phyloP scores from a whole-genome alignment of 2,888 invertebrate species.

The Nomada fucata region DNA sequence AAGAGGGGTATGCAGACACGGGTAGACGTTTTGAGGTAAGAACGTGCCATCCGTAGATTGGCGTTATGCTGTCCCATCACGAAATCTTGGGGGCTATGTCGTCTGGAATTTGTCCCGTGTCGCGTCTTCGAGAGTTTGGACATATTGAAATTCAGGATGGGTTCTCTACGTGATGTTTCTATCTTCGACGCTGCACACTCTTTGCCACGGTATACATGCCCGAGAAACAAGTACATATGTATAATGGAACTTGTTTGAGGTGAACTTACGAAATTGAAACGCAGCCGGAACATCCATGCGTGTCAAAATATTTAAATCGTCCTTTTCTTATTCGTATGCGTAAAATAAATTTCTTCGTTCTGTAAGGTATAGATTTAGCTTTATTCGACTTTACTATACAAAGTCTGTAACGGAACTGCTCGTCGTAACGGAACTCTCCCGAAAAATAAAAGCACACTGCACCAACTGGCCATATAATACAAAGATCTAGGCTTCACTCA shows the following conservation, averaged over 20 bases:
- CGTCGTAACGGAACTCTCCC: too few relatives aligned
- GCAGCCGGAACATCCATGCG: background rate
- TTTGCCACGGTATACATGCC: conserved; percentile 6
- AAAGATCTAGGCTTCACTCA: too few relatives aligned
- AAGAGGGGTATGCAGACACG: background rate
- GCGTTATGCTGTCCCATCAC: conserved; percentile 24
- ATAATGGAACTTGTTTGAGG: conserved; percentile 6
- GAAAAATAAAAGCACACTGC: too few relatives aligned
- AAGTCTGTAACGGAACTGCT: too few relatives aligned
- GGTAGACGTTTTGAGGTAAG: conserved; percentile 22
- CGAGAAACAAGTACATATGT: conserved; percentile 16
- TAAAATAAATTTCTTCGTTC: background rate
- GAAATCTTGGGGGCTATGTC: conserved; percentile 41
- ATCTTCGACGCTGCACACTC: conserved; percentile 5
- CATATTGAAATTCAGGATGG: conserved; percentile 58
- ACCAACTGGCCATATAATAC: too few relatives aligned
- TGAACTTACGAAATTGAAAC: conserved; percentile 6
- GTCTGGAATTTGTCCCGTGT: conserved; percentile 52
- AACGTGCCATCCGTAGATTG: conserved; percentile 10
- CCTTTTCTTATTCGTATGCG: background rate
- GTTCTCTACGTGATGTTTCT: conserved; percentile 38
- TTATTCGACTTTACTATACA: too few relatives aligned
- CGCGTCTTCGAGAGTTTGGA: conserved; percentile 35
- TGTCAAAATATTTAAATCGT: background rate
- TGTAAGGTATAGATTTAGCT: too few relatives aligned